Percentiles rank a stretch among this genome's conserved stretches.
Conservation (phyloP, 2,888 invertebrate species). For the Callyntrura sp. region DNA sequence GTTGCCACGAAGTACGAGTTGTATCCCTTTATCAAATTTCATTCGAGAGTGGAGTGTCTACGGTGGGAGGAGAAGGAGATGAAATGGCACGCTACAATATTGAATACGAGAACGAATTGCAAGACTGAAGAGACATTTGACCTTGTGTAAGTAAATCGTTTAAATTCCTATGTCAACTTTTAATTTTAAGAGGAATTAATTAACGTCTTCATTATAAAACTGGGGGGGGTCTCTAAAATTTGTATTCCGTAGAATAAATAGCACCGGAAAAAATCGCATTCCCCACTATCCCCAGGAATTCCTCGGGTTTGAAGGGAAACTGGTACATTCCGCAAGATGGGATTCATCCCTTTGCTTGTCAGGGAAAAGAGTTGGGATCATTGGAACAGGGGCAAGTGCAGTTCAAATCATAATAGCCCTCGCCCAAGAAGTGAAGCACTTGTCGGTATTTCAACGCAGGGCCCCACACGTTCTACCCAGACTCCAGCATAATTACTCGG, state of each 20-base stretch:
- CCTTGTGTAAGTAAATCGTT: conserved; percentile 56
- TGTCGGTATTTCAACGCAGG: conserved; percentile 77
- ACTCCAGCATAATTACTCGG: conserved; percentile 55
- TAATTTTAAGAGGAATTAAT: too few species aligned
- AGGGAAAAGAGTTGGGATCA: conserved; percentile 74
- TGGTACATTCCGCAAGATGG: conserved; percentile 79
- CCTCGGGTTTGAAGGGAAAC: conserved; percentile 73
- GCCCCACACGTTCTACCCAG: conserved; percentile 72
- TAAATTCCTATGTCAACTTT: too few species aligned
- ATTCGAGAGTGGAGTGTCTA: conserved; percentile 70
- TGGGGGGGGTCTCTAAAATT: too few species aligned
- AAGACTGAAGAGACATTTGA: conserved; percentile 46
- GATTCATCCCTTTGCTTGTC: conserved; percentile 48
- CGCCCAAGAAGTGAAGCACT: conserved; percentile 61
- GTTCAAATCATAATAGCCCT: conserved; percentile 80
- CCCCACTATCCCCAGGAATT: conserved; percentile 79
- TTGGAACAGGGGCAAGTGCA: conserved; percentile 81
- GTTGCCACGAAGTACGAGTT: conserved; percentile 71
- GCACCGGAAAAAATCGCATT: conserved; percentile 72
- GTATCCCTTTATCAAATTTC: conserved; percentile 74
- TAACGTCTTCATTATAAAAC: too few species aligned
- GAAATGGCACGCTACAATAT: conserved; percentile 73
- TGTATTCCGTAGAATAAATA: conserved; percentile 78
- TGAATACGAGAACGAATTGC: conserved; percentile 18
- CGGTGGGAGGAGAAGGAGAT: conserved; percentile 69